Percentiles rank a stretch among this genome's conserved stretches.
These are phyloP conservation scores for Parapristionchus giblindavisi DNA, from an alignment of 2,888 invertebrate genomes.

Conservation along the genomic window DNA sequence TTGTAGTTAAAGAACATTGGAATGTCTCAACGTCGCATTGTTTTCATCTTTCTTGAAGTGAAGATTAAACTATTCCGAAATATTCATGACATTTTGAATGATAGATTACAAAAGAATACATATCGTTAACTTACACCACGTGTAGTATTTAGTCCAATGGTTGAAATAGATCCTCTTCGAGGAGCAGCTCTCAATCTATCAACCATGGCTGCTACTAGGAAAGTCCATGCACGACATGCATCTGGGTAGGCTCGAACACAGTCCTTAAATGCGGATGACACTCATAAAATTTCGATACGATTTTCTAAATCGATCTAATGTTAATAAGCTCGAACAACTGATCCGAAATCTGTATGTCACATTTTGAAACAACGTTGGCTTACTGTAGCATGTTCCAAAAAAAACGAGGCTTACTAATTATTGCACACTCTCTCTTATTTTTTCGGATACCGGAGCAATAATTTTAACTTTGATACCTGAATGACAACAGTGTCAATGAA, in stretches of 20 bases:
- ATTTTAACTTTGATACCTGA: constrained; percentile 47
- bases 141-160: not conserved
- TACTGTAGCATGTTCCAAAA: too few species aligned
- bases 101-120: too few species aligned
- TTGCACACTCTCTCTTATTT: not conserved
- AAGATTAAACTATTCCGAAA: not conserved
- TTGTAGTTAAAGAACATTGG: too few species aligned
- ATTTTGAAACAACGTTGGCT: too few species aligned
- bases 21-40: too few species aligned
- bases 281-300: too few species aligned
- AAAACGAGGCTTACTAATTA: too few species aligned
- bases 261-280: constrained; percentile 56
- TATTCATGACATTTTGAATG: not conserved
- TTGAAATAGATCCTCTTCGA: constrained; percentile 46
- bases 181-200: constrained; percentile 59
- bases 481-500: constrained; percentile 65
- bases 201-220: constrained; percentile 62
- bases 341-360: too few species aligned
- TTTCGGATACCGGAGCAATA: not conserved
- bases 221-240: constrained; percentile 64
- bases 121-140: not conserved
- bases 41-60: not conserved
- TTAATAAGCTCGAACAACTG: too few species aligned
- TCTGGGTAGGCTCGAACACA: constrained; percentile 65
- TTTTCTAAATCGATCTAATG: too few species aligned